These are phyloP conservation scores for zebrafish (Danio rerio) DNA, from an alignment of 2,113 vertebrate species.

Conservation along the genomic window DNA sequence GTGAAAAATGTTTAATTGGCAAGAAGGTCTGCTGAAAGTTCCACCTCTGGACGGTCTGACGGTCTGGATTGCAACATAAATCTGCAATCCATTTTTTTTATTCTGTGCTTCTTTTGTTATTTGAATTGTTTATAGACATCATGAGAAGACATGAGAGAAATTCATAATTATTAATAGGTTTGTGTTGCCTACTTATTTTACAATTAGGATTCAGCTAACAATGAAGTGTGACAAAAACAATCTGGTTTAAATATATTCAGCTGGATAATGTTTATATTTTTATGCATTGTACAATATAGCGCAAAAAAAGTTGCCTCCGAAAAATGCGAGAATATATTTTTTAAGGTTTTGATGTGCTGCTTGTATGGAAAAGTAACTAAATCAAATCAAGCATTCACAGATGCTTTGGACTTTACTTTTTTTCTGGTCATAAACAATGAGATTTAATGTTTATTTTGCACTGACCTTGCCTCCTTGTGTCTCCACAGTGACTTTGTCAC, in stretches of 20 bases:
- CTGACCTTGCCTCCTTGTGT: constrained; percentile 82
- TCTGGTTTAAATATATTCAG: too few relatives aligned
- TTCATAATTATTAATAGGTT: neutral
- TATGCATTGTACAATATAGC: neutral
- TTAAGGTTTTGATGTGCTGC: too few relatives aligned
- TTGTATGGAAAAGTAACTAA: too few relatives aligned
- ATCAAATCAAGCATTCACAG: too few relatives aligned
- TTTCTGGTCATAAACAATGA: too few relatives aligned
- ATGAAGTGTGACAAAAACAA: neutral
- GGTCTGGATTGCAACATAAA: too few relatives aligned
- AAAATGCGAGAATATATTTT: neutral
- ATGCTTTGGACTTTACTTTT: too few relatives aligned
- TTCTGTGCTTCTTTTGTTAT: neutral
- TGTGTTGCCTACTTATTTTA: neutral
- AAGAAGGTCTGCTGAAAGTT: too few relatives aligned
- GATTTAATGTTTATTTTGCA: neutral
- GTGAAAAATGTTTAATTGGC: too few relatives aligned
- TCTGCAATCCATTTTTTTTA: too few relatives aligned
- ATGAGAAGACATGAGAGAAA: too few relatives aligned
- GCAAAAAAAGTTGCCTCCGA: neutral
- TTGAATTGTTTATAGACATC: neutral
- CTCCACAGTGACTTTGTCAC: constrained; percentile 82
- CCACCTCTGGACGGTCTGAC: too few relatives aligned
- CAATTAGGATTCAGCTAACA: neutral
- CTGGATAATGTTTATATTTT: neutral